These are phyloP conservation scores for Aplochiton taeniatus DNA, from an alignment of 2,797 vertebrate genomes.

Conservation along the genomic window DNA sequence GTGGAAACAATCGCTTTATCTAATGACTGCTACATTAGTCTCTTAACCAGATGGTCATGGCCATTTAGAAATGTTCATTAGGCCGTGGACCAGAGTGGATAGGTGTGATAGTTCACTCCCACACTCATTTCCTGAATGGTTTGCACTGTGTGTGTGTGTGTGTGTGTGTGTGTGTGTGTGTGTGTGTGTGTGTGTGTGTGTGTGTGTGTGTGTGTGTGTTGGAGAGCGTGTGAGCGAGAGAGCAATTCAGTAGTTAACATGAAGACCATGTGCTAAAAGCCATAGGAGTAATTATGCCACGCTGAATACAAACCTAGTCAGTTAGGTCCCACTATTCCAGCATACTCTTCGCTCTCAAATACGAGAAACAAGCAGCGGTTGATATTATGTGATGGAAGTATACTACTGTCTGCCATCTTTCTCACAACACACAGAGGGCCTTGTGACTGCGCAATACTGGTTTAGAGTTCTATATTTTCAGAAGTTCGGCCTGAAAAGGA, in stretches of 20 bases:
- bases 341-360: constrained; percentile 73
- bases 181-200: constrained; percentile 18
- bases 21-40: constrained; percentile 81
- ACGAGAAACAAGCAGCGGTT: constrained; percentile 73
- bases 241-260: constrained; percentile 65
- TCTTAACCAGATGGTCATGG: constrained; percentile 81
- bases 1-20: constrained; percentile 77
- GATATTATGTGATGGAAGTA: constrained; percentile 77
- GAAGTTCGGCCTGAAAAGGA: no score
- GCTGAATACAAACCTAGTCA: constrained; percentile 70
- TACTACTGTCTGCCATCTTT: constrained; percentile 70
- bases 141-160: constrained; percentile 47
- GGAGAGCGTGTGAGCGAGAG: constrained; percentile 27
- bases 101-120: constrained; percentile 73
- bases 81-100: constrained; percentile 66
- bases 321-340: constrained; percentile 75
- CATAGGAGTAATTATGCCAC: constrained; percentile 72
- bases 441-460: no score
- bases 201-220: constrained; percentile 23
- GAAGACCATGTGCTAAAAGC: constrained; percentile 75
- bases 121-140: constrained; percentile 42
- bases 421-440: constrained; percentile 8
- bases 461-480: no score
- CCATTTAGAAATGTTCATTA: constrained; percentile 83
- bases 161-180: constrained; percentile 24